A percentile compares a stretch with the other conserved stretches of the same genome.
Conservation (phyloP, 2,888 invertebrate genomes). For the Xestia xanthographa region DNA sequence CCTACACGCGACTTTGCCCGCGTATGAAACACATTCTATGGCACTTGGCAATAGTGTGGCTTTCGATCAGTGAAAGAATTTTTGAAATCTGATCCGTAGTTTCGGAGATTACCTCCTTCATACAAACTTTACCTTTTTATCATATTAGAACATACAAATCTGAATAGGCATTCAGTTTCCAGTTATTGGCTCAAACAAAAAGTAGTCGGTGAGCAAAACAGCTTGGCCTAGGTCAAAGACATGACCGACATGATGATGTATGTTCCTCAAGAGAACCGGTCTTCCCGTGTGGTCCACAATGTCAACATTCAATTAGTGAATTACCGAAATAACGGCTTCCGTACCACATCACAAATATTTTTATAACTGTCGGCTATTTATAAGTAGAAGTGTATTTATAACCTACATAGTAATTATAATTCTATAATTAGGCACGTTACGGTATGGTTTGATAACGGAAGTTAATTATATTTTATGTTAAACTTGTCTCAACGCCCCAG, state of each 20-base stretch:
- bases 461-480: neutral
- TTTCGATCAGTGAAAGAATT: neutral
- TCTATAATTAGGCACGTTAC: neutral
- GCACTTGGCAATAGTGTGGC: neutral
- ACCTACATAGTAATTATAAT: neutral
- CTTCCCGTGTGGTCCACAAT: neutral
- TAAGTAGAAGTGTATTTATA: slow-evolving; percentile 11
- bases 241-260: too few species aligned
- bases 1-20: neutral
- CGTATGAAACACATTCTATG: neutral
- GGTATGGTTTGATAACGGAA: slow-evolving; percentile 3
- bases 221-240: too few species aligned
- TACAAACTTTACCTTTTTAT: neutral
- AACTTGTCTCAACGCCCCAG: neutral
- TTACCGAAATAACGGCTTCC: neutral
- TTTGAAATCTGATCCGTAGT: neutral
- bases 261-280: neutral
- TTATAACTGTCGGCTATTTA: neutral
- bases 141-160: neutral
- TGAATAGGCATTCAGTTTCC: neutral
- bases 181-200: neutral
- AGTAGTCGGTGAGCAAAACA: neutral
- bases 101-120: neutral
- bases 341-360: neutral
- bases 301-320: neutral